Conservation (phyloP, 2,888 invertebrate species). For the Ormyrus rosae region DNA sequence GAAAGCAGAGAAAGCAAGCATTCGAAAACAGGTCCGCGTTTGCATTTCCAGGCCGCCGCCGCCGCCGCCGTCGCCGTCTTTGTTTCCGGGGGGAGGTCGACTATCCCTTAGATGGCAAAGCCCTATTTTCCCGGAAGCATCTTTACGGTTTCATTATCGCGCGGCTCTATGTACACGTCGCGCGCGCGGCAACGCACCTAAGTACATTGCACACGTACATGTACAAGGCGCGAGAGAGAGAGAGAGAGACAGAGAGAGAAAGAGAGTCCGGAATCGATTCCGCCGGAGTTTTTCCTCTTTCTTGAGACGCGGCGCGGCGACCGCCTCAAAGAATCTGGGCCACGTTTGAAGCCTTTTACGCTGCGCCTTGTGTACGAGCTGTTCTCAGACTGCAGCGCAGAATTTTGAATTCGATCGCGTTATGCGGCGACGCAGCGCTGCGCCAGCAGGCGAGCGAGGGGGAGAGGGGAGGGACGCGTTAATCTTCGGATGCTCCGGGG, state of each 20-base stretch:
- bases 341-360: slow-evolving; percentile 48
- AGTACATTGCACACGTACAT: background rate
- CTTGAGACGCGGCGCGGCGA: background rate
- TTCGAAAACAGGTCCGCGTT: slow-evolving; percentile 79
- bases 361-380: background rate
- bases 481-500: slow-evolving; percentile 14
- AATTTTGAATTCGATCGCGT: slow-evolving; percentile 44
- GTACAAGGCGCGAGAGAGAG: too few relatives aligned
- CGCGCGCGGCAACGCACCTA: background rate
- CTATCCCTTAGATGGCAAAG: slow-evolving; percentile 42
- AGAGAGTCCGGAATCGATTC: slow-evolving; percentile 35
- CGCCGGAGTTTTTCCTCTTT: slow-evolving; percentile 31
- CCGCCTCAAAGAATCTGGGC: slow-evolving; percentile 53
- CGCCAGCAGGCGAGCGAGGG: background rate
- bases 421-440: slow-evolving; percentile 41
- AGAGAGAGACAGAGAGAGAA: background rate
- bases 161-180: slow-evolving; percentile 3
- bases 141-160: slow-evolving; percentile 61
- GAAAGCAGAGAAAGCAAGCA: too few relatives aligned
- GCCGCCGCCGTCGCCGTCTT: background rate
- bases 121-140: slow-evolving; percentile 65
- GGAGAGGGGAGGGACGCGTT: background rate
- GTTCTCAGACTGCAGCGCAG: slow-evolving; percentile 16
- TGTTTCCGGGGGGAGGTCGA: too few relatives aligned
- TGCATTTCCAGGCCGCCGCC: slow-evolving; percentile 60